Conservation (phyloP, 2,797 vertebrate species). For the Mycteria americana region DNA sequence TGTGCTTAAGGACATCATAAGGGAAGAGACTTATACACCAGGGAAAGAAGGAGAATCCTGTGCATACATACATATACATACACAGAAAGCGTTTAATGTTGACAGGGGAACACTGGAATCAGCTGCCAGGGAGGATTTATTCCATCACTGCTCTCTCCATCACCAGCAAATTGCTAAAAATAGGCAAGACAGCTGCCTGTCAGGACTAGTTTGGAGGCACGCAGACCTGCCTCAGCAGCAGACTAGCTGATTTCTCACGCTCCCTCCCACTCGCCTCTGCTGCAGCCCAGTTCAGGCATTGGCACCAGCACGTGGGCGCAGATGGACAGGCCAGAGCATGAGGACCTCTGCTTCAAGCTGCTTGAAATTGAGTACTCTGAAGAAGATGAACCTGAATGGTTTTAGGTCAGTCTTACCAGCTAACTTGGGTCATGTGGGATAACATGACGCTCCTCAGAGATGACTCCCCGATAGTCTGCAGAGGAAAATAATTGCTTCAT, state of each 20-base stretch:
- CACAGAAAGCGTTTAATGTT: neutral
- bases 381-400: neutral
- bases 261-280: neutral
- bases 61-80: no score
- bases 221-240: neutral
- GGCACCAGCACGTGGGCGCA: neutral
- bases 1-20: neutral
- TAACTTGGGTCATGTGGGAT: neutral
- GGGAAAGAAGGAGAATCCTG: neutral
- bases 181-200: slow-evolving; percentile 4
- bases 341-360: neutral
- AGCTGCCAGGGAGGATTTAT: neutral
- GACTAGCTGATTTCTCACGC: neutral
- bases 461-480: neutral
- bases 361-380: neutral
- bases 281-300: neutral
- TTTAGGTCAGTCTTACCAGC: neutral
- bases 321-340: fast-evolving
- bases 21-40: neutral
- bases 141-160: neutral
- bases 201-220: neutral
- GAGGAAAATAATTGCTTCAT: neutral
- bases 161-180: neutral
- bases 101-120: neutral
- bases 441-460: neutral